Conservation (phyloP, 1,140 invertebrate species). For the Drosophila truncata region DNA sequence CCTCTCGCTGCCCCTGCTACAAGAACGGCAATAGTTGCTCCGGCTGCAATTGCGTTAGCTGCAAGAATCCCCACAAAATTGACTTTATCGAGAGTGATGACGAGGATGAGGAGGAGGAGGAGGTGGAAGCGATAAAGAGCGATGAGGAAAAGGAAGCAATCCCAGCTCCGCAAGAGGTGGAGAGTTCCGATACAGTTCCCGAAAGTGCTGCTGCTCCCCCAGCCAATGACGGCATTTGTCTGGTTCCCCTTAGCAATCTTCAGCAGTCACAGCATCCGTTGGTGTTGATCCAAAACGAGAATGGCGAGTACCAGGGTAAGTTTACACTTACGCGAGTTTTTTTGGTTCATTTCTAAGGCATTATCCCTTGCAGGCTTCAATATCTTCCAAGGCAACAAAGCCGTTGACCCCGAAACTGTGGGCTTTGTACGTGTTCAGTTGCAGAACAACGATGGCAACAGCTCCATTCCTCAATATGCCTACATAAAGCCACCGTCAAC, state of each 20-base stretch:
- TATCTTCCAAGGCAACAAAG: constrained; percentile 47
- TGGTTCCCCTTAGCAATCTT: constrained; percentile 51
- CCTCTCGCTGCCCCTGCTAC: constrained; percentile 59
- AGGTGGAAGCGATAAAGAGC: too few species aligned
- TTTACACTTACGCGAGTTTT: background rate
- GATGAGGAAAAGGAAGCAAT: background rate
- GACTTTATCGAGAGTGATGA: constrained; percentile 35
- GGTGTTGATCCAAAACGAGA: constrained; percentile 68
- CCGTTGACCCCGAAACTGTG: constrained; percentile 45
- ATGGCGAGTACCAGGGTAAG: constrained; percentile 73
- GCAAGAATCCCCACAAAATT: constrained; percentile 62
- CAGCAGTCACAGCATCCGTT: constrained; percentile 50
- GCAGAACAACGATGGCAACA: constrained; percentile 40
- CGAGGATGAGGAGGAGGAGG: constrained; percentile 21
- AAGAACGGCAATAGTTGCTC: constrained; percentile 32
- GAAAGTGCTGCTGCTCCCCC: background rate
- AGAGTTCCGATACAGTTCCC: background rate
- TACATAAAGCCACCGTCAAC: constrained; percentile 34
- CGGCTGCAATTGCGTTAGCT: constrained; percentile 53
- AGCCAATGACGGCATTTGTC: background rate
- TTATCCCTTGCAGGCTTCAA: constrained; percentile 52
- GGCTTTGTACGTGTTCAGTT: constrained; percentile 39
- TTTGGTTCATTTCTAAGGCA: background rate
- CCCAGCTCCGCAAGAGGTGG: background rate
- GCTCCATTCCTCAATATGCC: constrained; percentile 36